phyloP scores from a whole-genome alignment of 2,797 vertebrate genomes.

The Holocentrus rufus region DNA sequence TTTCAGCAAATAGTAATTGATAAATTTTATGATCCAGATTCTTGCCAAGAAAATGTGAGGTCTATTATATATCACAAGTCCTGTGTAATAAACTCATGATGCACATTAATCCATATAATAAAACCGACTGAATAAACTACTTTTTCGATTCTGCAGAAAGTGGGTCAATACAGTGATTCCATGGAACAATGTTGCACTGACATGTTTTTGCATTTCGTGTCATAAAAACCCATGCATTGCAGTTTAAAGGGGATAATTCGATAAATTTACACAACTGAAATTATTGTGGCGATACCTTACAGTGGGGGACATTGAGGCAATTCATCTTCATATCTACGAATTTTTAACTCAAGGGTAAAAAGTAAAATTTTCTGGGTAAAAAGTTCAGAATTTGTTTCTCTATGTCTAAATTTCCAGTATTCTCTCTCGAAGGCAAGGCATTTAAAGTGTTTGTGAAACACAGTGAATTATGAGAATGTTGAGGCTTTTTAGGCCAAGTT shows the following conservation, averaged over 20 bases:
- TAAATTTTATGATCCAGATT: slow-evolving; percentile 55
- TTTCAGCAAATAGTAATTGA: slow-evolving; percentile 48
- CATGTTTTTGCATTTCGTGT: slow-evolving; percentile 26
- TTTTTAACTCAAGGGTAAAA: too few species aligned
- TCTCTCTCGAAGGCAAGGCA: slow-evolving; percentile 32
- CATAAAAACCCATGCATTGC: slow-evolving; percentile 26
- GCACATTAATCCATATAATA: slow-evolving; percentile 65
- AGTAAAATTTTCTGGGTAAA: not conserved
- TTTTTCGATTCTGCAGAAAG: slow-evolving; percentile 84
- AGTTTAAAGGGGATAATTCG: slow-evolving; percentile 24
- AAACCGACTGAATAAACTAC: slow-evolving; percentile 70
- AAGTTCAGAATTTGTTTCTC: slow-evolving; percentile 1
- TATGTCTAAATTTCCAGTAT: slow-evolving; percentile 36
- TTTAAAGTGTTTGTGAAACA: slow-evolving; percentile 14
- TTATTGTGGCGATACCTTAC: slow-evolving; percentile 4
- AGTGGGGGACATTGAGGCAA: not conserved
- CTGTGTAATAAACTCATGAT: slow-evolving; percentile 60
- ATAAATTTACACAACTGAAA: not conserved
- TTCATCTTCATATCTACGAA: slow-evolving; percentile 9
- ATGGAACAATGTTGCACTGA: slow-evolving; percentile 55
- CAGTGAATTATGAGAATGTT: slow-evolving; percentile 29
- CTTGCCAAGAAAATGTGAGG: slow-evolving; percentile 63
- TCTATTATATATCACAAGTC: slow-evolving; percentile 37
- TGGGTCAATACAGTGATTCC: slow-evolving; percentile 71
- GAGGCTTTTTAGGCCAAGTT: slow-evolving; percentile 16